Percentiles rank a stretch among this genome's conserved stretches.
These are phyloP conservation scores for Siderastrea siderea DNA, from an alignment of 92 coral and sea anemone species.

Conservation along the genomic window DNA sequence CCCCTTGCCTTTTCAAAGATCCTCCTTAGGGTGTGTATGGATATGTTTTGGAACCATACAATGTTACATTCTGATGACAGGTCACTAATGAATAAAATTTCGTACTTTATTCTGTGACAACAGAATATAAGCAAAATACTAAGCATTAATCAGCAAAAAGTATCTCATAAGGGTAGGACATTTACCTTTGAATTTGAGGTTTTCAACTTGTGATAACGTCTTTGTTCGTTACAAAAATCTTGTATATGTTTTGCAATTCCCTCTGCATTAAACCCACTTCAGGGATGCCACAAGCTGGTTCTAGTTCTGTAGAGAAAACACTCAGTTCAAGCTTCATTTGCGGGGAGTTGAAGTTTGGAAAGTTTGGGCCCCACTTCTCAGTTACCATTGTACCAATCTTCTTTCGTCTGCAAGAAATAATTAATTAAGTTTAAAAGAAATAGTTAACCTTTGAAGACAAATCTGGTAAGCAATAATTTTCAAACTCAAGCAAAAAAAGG, in stretches of 20 bases:
- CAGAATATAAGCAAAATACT: background rate
- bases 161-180: too few relatives aligned
- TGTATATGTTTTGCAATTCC: too few relatives aligned
- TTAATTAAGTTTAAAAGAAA: background rate
- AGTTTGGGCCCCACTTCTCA: background rate
- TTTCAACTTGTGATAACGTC: too few relatives aligned
- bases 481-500: background rate
- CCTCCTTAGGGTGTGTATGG: too few relatives aligned
- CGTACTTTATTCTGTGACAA: background rate
- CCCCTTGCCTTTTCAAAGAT: background rate
- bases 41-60: conserved; percentile 5
- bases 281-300: too few relatives aligned
- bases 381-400: conserved; percentile 14
- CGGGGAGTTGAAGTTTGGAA: background rate
- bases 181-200: too few relatives aligned
- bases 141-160: background rate
- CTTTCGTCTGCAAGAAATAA: conserved; percentile 20
- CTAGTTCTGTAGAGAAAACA: too few relatives aligned
- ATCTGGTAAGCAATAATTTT: conserved; percentile 5
- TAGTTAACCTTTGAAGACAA: conserved; percentile 3
- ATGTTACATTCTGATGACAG: conserved; percentile 13
- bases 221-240: too few relatives aligned
- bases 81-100: conserved; percentile 7
- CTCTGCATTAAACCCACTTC: too few relatives aligned
- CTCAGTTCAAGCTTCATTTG: too few relatives aligned